phyloP scores from a whole-genome alignment of 1,140 invertebrate species.

The Venustaconcha ellipsiformis region DNA sequence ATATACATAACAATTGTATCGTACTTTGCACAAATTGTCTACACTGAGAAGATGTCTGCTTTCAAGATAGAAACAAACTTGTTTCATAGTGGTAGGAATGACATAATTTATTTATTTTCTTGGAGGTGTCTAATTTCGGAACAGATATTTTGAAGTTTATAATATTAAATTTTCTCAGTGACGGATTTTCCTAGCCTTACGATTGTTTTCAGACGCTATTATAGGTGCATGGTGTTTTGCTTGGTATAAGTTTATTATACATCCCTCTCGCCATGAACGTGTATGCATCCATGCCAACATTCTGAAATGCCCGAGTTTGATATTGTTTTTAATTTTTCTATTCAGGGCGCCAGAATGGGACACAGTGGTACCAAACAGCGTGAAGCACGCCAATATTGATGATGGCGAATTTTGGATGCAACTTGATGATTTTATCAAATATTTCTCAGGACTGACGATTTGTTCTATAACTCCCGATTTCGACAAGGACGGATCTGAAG shows the following conservation, averaged over 20 bases:
- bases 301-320: background rate
- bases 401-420: constrained; percentile 60
- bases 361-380: constrained; percentile 7
- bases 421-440: constrained; percentile 49
- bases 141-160: too few relatives aligned
- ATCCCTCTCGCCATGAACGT: background rate
- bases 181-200: constrained; percentile 7
- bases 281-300: background rate
- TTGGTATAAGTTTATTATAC: background rate
- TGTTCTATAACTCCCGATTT: constrained; percentile 59
- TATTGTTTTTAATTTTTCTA: background rate
- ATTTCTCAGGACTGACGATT: constrained; percentile 54
- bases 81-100: too few relatives aligned
- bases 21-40: too few relatives aligned
- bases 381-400: constrained; percentile 41
- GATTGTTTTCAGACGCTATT: background rate
- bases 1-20: background rate
- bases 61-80: too few relatives aligned
- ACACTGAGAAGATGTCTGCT: too few relatives aligned
- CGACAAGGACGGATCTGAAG: constrained; percentile 48
- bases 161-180: constrained; percentile 6
- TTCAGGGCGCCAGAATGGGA: constrained; percentile 48
- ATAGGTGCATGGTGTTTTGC: background rate
- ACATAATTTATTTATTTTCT: too few relatives aligned
- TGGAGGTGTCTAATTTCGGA: too few relatives aligned